Conservation (phyloP, 2,113 vertebrate species). For the Narcine bancroftii region DNA sequence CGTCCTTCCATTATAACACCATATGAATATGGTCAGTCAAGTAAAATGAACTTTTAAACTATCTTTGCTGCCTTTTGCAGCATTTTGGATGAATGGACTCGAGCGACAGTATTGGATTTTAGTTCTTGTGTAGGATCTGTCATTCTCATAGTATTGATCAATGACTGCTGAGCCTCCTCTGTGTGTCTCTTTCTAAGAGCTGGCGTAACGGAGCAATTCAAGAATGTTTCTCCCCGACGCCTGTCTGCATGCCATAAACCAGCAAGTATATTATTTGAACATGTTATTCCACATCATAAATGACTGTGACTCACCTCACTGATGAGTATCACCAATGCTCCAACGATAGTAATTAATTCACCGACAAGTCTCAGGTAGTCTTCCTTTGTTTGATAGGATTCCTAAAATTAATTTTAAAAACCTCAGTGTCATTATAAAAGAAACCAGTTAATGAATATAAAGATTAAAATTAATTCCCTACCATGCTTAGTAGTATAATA, state of each 20-base stretch:
- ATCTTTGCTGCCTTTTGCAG: neutral
- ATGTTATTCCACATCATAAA: neutral
- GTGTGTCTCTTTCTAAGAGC: neutral
- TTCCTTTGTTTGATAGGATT: conserved; percentile 37
- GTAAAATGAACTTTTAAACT: neutral
- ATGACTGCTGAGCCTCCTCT: neutral
- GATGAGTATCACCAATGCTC: conserved; percentile 39
- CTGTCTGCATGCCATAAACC: neutral
- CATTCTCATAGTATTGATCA: neutral
- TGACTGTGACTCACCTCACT: conserved; percentile 28
- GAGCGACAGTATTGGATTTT: neutral
- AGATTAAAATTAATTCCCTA: neutral
- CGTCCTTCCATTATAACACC: neutral
- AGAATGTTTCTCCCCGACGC: neutral
- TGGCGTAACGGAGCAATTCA: neutral
- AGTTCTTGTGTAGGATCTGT: neutral
- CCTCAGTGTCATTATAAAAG: neutral
- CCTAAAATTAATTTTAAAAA: conserved; percentile 30
- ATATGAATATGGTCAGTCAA: no score
- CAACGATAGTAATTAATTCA: conserved; percentile 41
- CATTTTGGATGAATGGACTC: neutral
- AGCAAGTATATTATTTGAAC: neutral
- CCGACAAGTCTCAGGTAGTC: conserved; percentile 41
- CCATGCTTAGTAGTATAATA: neutral
- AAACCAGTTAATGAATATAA: neutral